Conservation (phyloP, 2,888 invertebrate species). For the Cephus spinipes region DNA sequence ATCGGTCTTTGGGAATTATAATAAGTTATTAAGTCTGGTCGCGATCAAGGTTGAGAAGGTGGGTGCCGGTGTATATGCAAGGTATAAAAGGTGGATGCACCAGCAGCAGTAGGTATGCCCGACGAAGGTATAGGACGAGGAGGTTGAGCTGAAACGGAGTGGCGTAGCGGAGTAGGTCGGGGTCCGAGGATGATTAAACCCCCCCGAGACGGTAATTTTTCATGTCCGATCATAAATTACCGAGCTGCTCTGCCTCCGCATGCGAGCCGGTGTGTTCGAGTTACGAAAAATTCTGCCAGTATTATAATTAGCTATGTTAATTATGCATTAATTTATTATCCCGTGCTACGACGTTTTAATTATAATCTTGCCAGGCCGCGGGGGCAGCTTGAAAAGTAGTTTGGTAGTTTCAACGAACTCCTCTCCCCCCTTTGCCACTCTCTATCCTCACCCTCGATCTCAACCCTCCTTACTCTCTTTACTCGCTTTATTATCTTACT, state of each 20-base stretch:
- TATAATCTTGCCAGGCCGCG: slow-evolving; percentile 60
- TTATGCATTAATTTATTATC: slow-evolving; percentile 66
- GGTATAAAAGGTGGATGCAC: neutral
- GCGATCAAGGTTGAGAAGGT: neutral
- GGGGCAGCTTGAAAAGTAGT: slow-evolving; percentile 60
- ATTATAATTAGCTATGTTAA: slow-evolving; percentile 67
- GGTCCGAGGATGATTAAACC: slow-evolving; percentile 63
- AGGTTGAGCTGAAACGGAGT: slow-evolving; percentile 15
- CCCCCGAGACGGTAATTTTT: slow-evolving; percentile 64
- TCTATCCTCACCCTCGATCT: neutral
- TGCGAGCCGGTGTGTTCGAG: slow-evolving; percentile 55
- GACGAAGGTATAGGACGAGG: slow-evolving; percentile 31
- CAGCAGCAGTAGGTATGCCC: neutral
- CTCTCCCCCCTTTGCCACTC: neutral
- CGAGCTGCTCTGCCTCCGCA: slow-evolving; percentile 52
- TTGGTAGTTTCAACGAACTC: slow-evolving; percentile 54
- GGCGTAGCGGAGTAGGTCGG: slow-evolving; percentile 31
- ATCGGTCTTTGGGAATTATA: slow-evolving; percentile 41
- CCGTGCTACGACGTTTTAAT: slow-evolving; percentile 63
- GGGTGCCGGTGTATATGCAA: neutral
- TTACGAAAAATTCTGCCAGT: slow-evolving; percentile 61
- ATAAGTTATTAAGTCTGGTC: slow-evolving; percentile 51
- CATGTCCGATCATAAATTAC: slow-evolving; percentile 66
- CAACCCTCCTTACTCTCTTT: neutral
- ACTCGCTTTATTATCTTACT: slow-evolving; percentile 31